Base-by-base conservation (phyloP, 2,113 vertebrate species). In the Myrmophylax atrothorax region DNA sequence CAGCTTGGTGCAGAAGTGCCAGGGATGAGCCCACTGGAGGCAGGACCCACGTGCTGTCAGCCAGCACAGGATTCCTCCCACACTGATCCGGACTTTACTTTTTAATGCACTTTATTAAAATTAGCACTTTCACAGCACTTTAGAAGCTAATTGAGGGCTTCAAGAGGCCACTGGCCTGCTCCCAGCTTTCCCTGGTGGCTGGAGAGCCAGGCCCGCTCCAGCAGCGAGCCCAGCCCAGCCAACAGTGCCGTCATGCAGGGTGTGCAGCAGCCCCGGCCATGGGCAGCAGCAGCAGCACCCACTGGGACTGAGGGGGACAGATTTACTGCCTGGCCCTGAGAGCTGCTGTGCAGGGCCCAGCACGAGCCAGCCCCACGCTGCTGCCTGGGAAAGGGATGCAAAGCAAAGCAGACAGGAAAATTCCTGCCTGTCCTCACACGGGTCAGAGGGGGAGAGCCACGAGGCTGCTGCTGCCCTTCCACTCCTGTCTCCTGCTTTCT, bases 91-190 rank as follows among this genome's bases (percentile, higher is more conserved):
- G 12, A 47, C 22, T 42, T 69, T 5, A 10, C 25, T 40, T 55
- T 53, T 66, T 23, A 40, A 73, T 44, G 22, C 35, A 46, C 42
- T 60, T 83, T 73, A 96, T 85, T 84, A 84, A 94, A 93, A 94
- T 92, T 68, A 94, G 56, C 60, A 72, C 64, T 80, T 90, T 78
- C 47, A 74, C 31, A 70, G 79, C 23, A 28, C 69, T 94, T 91
- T 24, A 75, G 84, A 78, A 88, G 59, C 74, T 91, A 88, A 93
- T 44, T 91, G 63, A 67, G 38, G 55, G 67, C 42, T 90, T 87
- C 35, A 80, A 85, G 68, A 91, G 72, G 59, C 82, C 68, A 70
- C 52, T 96, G 93, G 94, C 81, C 62, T 69, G 23, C 53, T 76
- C 82, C 67, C 94, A 95, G 70, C 62, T 44, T 87, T 91, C 72